These are phyloP conservation scores for Hypotaenidia philippensis DNA, from an alignment of 2,797 vertebrate species.

Conservation along the genomic window DNA sequence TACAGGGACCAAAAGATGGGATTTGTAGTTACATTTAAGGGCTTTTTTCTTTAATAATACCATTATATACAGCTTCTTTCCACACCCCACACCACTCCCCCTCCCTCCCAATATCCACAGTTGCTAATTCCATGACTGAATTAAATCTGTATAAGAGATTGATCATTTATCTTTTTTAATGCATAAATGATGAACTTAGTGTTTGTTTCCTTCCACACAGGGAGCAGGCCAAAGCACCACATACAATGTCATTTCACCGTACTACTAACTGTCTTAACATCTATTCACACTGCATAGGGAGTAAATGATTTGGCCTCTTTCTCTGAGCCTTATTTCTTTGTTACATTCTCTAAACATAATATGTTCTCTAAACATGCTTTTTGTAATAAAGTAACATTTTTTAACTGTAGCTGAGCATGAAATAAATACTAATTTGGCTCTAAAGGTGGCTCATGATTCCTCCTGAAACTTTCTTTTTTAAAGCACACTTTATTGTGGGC, in stretches of 20 bases:
- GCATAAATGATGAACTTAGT: neutral
- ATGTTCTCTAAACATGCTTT: neutral
- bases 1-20: neutral
- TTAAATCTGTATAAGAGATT: neutral
- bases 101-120: neutral
- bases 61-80: neutral
- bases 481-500: neutral
- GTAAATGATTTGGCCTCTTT: neutral
- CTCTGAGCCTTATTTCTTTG: neutral
- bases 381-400: neutral
- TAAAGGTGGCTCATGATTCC: neutral
- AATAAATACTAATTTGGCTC: neutral
- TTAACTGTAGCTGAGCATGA: neutral
- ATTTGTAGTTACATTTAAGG: neutral
- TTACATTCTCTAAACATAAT: neutral
- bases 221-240: neutral
- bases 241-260: neutral
- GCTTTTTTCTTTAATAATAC: neutral
- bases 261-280: neutral
- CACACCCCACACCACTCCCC: fast-evolving
- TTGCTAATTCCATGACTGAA: neutral
- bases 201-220: neutral
- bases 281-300: neutral
- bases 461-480: neutral
- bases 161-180: neutral